Conservation (phyloP, 2,113 vertebrate species). For the Mastomys coucha region DNA sequence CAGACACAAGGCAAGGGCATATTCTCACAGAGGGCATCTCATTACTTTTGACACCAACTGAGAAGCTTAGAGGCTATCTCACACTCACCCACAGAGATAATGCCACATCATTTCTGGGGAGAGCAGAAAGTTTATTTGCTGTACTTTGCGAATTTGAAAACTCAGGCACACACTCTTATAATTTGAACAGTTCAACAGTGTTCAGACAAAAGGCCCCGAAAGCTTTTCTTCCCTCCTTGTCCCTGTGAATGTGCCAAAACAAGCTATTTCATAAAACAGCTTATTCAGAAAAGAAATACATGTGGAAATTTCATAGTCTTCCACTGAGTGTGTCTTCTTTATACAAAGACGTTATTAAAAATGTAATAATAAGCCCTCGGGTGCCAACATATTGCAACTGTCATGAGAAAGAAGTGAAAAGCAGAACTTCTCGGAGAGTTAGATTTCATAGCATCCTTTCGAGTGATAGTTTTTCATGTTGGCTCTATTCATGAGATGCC, state of each 20-base stretch:
- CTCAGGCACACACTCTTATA: conserved; percentile 60
- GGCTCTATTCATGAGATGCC: background rate
- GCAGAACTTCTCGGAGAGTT: background rate
- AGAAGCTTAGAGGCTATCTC: conserved; percentile 62
- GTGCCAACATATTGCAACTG: conserved; percentile 7
- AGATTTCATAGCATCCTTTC: conserved; percentile 2
- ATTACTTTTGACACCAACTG: conserved; percentile 54
- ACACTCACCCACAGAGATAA: conserved; percentile 65
- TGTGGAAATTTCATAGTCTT: conserved; percentile 54
- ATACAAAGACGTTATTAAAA: conserved; percentile 46
- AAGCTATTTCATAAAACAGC: conserved; percentile 54
- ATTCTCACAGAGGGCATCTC: conserved; percentile 13
- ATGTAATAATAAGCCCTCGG: conserved; percentile 14
- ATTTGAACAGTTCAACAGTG: conserved; percentile 58
- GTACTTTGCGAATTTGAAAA: conserved; percentile 70
- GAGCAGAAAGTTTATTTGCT: conserved; percentile 71
- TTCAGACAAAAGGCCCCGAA: conserved; percentile 68
- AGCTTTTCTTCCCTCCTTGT: background rate
- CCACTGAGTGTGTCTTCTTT: conserved; percentile 15
- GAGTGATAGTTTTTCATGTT: background rate
- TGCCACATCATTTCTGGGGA: conserved; percentile 62
- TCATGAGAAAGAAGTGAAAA: conserved; percentile 48
- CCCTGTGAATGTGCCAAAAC: conserved; percentile 41
- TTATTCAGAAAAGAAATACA: conserved; percentile 63
- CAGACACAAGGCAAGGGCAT: conserved; percentile 18